Evolutionary conservation across 1,140 invertebrate genomes (phyloP), one percentile per base, ranked within the genome.

Genomic region (Drosophila takahashii): DNA sequence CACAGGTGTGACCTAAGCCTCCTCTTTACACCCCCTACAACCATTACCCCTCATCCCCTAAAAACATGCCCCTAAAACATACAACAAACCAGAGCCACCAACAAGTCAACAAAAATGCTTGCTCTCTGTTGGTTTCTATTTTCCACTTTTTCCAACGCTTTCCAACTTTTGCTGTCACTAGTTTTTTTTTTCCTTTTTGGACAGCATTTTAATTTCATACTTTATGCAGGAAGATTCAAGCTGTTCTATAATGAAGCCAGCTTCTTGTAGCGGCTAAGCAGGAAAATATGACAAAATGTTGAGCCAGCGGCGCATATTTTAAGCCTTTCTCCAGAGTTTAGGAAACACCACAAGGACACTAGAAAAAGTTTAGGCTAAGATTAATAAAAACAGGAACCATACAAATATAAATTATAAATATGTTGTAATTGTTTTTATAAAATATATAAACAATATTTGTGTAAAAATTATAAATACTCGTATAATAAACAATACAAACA

Each of bases 201-300:
- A 53, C 41, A 57, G 64, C 59, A 34, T 80, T 80, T 80, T 80
- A 80, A 80, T 80, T 76, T 76, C 59, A 80, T 80, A 80, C 69
- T 77, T 77, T 77, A 77, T 77, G 75, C 64, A 77, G 15, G 7
- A 9, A 6, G 29, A 10, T 27, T 41, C 42, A 66, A 77, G 69
- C 79, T 72, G 61, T 65, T 73, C 42, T 57, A 81, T 77, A 81
- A 81, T 81, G 79, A 81, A 81, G 74, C 61, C 64, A 78, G 74
- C 62, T 69, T 81, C 67, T 74, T 81, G 59, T 50, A 57, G 69
- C 54, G 59, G 70, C 79, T 83, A 67, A 81, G 78, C 66, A 64
- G 62, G 34, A 70, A 83, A 78, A 75, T 81, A 81, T 81, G 79
- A 81, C 79, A 81, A 81, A 81, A 81, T 81, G 73, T 77, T 81